phyloP scores from a whole-genome alignment of 2,888 invertebrate species.

The Microdon myrmicae region DNA sequence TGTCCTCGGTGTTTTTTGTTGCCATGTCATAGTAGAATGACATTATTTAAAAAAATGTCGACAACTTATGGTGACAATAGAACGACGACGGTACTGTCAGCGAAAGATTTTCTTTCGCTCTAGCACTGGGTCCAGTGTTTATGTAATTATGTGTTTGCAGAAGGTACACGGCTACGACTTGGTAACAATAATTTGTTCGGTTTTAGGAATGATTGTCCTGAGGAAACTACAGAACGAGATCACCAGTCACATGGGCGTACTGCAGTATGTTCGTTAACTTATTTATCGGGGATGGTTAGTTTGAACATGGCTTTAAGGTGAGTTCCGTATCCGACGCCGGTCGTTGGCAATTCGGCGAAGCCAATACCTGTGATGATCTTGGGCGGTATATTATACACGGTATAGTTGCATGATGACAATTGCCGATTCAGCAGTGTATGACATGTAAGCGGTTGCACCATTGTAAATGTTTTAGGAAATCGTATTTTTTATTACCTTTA shows the following conservation, averaged over 20 bases:
- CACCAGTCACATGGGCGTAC: slow-evolving; percentile 79
- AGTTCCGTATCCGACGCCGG: slow-evolving; percentile 95
- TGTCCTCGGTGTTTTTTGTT: too few relatives aligned
- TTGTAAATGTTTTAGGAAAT: too few relatives aligned
- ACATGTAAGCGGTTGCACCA: slow-evolving; percentile 92
- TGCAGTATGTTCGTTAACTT: slow-evolving; percentile 81
- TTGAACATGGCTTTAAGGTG: slow-evolving; percentile 92
- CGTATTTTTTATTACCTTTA: too few relatives aligned
- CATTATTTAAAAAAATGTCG: too few relatives aligned
- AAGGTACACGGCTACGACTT: too few relatives aligned
- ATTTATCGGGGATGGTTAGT: slow-evolving; percentile 89
- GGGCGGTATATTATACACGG: slow-evolving; percentile 83
- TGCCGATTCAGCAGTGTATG: slow-evolving; percentile 85
- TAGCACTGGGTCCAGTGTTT: too few relatives aligned
- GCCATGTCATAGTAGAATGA: too few relatives aligned
- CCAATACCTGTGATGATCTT: slow-evolving; percentile 95
- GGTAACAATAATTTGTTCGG: too few relatives aligned
- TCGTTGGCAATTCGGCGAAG: slow-evolving; percentile 93
- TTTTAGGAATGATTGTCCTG: slow-evolving; percentile 54
- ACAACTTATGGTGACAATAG: too few relatives aligned
- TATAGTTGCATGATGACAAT: slow-evolving; percentile 88
- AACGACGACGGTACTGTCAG: too few relatives aligned
- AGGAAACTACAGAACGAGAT: slow-evolving; percentile 74
- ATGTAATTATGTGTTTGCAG: too few relatives aligned
- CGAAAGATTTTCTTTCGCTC: too few relatives aligned